phyloP scores from a whole-genome alignment of 2,888 invertebrate genomes.

The Exephanes ischioxanthus region DNA sequence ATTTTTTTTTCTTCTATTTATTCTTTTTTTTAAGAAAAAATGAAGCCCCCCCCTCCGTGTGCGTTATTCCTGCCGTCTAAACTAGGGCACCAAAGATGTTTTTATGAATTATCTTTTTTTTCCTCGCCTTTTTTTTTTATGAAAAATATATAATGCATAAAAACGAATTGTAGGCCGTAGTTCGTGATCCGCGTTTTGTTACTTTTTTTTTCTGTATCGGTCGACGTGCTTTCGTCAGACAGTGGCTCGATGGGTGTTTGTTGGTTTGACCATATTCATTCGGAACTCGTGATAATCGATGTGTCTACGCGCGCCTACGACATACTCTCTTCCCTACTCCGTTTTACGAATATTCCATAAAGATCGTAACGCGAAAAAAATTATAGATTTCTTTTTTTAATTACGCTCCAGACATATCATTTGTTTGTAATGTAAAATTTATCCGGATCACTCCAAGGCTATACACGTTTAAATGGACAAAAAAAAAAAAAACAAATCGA shows the following conservation, averaged over 20 bases:
- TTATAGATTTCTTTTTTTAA: background rate
- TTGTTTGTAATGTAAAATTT: slow-evolving; percentile 20
- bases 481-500: slow-evolving; percentile 45
- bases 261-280: background rate
- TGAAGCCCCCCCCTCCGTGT: slow-evolving; percentile 56
- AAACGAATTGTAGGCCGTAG: slow-evolving; percentile 58
- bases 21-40: slow-evolving; percentile 51
- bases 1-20: slow-evolving; percentile 61
- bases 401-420: slow-evolving; percentile 24
- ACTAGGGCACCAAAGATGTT: slow-evolving; percentile 83
- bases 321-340: slow-evolving; percentile 2
- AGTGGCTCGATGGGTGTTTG: background rate
- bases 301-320: background rate
- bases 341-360: slow-evolving; percentile 7
- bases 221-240: slow-evolving; percentile 37
- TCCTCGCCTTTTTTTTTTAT: slow-evolving; percentile 71
- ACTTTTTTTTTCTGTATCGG: slow-evolving; percentile 59
- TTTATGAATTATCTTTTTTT: slow-evolving; percentile 73
- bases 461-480: slow-evolving; percentile 29
- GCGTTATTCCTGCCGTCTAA: slow-evolving; percentile 73
- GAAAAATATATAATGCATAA: slow-evolving; percentile 48
- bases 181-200: slow-evolving; percentile 56
- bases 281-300: background rate
- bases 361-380: slow-evolving; percentile 7
- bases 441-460: slow-evolving; percentile 22